These are phyloP conservation scores for Dryococelus australis DNA, from an alignment of 2,888 invertebrate species.

Conservation along the genomic window DNA sequence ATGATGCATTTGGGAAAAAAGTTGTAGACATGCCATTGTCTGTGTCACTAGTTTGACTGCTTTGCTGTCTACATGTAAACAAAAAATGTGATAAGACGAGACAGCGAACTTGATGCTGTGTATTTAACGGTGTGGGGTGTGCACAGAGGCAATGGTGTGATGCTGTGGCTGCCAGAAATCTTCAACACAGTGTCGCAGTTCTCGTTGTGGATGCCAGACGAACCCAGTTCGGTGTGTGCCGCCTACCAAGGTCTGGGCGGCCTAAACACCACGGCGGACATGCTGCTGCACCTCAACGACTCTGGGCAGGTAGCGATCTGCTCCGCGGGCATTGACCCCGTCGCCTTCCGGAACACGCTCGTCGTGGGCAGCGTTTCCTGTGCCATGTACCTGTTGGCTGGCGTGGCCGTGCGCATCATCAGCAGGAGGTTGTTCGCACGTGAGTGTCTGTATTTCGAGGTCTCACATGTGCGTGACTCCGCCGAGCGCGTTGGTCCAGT, in stretches of 20 bases:
- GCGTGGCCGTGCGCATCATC: background rate
- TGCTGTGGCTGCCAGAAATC: constrained; percentile 20
- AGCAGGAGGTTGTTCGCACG: background rate
- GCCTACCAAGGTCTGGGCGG: background rate
- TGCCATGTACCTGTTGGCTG: background rate
- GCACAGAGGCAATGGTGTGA: background rate
- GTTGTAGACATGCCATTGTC: too few species aligned
- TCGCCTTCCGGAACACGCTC: constrained; percentile 1
- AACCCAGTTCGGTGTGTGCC: background rate
- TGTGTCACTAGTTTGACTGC: too few species aligned
- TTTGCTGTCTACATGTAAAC: too few species aligned
- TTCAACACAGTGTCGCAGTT: constrained; percentile 19
- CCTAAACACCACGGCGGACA: background rate
- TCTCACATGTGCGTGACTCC: too few species aligned
- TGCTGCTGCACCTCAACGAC: background rate
- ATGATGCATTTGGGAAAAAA: too few species aligned
- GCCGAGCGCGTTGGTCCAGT: too few species aligned
- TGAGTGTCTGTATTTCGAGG: background rate
- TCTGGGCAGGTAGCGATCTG: background rate
- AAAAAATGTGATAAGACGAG: too few species aligned
- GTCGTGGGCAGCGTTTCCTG: background rate
- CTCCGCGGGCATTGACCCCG: background rate
- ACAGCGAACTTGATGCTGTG: too few species aligned
- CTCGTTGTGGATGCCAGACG: background rate
- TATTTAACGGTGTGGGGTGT: background rate